A percentile compares a stretch with the other conserved stretches of the same genome.
These are phyloP conservation scores for Andinoacara biseriatus DNA, from an alignment of 2,113 vertebrate species.

Conservation along the genomic window DNA sequence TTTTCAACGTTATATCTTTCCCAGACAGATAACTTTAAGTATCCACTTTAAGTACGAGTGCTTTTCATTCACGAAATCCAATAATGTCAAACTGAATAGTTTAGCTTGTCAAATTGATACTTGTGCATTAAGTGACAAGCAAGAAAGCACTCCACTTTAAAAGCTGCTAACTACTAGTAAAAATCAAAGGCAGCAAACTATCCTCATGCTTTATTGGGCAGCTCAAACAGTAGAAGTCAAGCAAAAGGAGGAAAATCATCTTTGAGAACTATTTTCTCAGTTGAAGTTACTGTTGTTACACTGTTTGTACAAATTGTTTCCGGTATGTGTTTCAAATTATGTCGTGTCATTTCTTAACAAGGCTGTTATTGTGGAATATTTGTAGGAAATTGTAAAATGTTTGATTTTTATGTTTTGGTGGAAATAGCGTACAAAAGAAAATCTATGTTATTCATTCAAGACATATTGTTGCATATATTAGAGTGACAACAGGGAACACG, in stretches of 20 bases:
- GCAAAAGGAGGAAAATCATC: neutral
- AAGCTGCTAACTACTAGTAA: neutral
- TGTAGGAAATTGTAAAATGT: neutral
- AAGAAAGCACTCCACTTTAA: neutral
- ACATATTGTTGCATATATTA: slow-evolving; percentile 1
- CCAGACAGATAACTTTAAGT: neutral
- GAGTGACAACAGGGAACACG: slow-evolving; percentile 12
- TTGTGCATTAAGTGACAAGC: neutral
- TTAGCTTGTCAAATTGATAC: neutral
- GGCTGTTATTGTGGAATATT: neutral
- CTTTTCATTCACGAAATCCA: neutral
- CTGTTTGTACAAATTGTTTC: neutral
- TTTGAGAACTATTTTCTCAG: neutral
- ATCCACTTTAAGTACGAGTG: neutral
- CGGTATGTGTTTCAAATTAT: neutral
- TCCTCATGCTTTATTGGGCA: neutral
- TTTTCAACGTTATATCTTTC: neutral
- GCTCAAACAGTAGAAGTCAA: neutral
- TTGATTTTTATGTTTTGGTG: neutral
- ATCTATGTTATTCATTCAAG: neutral
- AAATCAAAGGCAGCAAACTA: neutral
- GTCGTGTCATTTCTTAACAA: neutral
- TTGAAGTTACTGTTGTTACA: neutral
- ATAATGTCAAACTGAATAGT: neutral
- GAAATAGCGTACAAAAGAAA: neutral